These are phyloP conservation scores for Eumacrocentrus americanus DNA, from an alignment of 2,888 invertebrate species.

Conservation along the genomic window DNA sequence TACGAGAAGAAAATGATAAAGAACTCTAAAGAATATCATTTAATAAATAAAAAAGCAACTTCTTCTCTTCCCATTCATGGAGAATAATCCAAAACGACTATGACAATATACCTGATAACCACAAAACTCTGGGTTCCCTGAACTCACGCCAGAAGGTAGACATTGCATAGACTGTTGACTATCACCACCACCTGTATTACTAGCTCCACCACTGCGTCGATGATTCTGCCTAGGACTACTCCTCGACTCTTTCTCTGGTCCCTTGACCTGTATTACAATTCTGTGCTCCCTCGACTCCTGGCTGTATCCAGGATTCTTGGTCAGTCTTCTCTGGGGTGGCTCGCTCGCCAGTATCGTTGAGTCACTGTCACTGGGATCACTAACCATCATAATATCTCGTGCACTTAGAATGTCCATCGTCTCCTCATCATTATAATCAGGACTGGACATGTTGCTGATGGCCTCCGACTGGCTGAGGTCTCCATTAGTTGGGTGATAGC, in stretches of 20 bases:
- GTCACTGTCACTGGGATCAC: slow-evolving; percentile 88
- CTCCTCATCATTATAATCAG: slow-evolving; percentile 88
- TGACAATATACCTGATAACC: slow-evolving; percentile 36
- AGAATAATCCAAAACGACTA: slow-evolving; percentile 3
- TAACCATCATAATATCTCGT: slow-evolving; percentile 84
- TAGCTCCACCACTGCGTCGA: slow-evolving; percentile 41
- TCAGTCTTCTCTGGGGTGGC: slow-evolving; percentile 67
- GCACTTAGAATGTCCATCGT: slow-evolving; percentile 79
- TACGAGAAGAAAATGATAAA: neutral
- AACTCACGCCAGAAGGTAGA: slow-evolving; percentile 37
- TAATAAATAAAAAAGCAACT: neutral
- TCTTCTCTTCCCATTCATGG: neutral
- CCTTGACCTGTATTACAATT: slow-evolving; percentile 83
- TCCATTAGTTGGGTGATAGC: slow-evolving; percentile 63
- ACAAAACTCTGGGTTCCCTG: slow-evolving; percentile 37
- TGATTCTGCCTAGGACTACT: slow-evolving; percentile 53
- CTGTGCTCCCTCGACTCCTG: slow-evolving; percentile 71
- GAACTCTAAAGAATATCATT: no score
- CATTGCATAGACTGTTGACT: slow-evolving; percentile 32
- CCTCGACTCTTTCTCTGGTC: slow-evolving; percentile 63
- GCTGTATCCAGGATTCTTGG: slow-evolving; percentile 43
- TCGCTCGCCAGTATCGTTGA: slow-evolving; percentile 86
- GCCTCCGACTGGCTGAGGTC: slow-evolving; percentile 86
- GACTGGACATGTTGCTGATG: slow-evolving; percentile 87
- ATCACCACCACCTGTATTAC: slow-evolving; percentile 36